Percentiles rank a stretch among this genome's conserved stretches.
phyloP scores from a whole-genome alignment of 2,797 vertebrate genomes.

The Loris lydekkerianus region DNA sequence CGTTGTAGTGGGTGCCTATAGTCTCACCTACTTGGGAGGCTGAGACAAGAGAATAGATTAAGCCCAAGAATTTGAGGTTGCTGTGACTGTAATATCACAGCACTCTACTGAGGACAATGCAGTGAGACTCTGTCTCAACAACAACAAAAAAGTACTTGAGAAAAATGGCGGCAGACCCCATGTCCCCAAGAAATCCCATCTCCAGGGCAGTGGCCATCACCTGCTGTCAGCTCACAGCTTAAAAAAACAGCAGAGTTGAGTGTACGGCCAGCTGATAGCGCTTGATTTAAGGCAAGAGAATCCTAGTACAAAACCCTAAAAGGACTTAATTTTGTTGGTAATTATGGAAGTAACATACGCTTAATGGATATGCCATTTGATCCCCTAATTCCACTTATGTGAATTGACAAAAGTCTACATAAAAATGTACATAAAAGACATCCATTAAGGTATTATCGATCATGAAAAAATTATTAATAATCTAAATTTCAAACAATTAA shows the following conservation, averaged over 20 bases:
- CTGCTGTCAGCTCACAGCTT: neutral
- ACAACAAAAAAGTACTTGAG: neutral
- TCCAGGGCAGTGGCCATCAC: neutral
- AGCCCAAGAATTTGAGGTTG: too few species aligned
- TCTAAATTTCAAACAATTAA: slow-evolving; percentile 3
- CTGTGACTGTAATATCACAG: too few species aligned
- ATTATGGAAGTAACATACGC: neutral
- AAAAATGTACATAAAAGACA: slow-evolving; percentile 27
- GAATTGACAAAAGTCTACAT: neutral
- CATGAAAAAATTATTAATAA: neutral
- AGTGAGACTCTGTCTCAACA: too few species aligned
- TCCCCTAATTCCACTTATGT: neutral
- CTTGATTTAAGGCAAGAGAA: neutral
- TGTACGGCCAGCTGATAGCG: neutral
- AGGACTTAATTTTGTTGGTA: neutral
- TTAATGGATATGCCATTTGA: neutral
- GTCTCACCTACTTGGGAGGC: too few species aligned
- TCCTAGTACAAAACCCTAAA: neutral
- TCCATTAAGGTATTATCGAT: neutral
- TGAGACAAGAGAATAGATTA: too few species aligned
- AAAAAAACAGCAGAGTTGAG: neutral
- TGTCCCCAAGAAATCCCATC: neutral
- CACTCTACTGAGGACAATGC: too few species aligned
- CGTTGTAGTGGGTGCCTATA: too few species aligned
- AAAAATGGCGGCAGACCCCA: neutral